Evolutionary conservation across 2,797 vertebrate species (phyloP).

Genomic region (Heterohyrax brucei): DNA sequence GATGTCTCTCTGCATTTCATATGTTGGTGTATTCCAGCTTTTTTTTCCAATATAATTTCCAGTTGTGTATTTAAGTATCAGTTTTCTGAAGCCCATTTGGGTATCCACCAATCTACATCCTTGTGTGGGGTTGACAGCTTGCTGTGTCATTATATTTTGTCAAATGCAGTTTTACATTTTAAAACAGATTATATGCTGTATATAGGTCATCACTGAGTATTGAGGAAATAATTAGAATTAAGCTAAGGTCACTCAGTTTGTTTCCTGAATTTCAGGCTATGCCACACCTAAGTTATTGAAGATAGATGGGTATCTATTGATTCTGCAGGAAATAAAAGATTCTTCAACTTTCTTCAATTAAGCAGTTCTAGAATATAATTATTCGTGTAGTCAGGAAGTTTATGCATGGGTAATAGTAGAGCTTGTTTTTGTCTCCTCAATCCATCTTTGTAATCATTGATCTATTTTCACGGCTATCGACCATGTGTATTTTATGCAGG

Average conservation of each 20-base stretch:
- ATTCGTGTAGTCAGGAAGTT: conserved; percentile 83
- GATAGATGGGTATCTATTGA: conserved; percentile 74
- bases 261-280: conserved; percentile 41
- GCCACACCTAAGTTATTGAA: conserved; percentile 70
- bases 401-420: conserved; percentile 81
- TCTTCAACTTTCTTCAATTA: conserved; percentile 77
- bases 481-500: conserved; percentile 74
- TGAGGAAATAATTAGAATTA: conserved; percentile 46
- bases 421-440: conserved; percentile 73
- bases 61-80: not conserved
- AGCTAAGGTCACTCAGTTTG: conserved; percentile 41
- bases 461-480: conserved; percentile 76
- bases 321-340: conserved; percentile 71
- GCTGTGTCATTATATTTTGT: conserved; percentile 38
- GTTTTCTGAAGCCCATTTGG: conserved; percentile 24
- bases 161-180: conserved; percentile 56
- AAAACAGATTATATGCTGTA: conserved; percentile 58
- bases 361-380: conserved; percentile 79
- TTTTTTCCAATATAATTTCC: not conserved
- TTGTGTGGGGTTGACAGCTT: not conserved
- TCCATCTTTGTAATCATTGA: conserved; percentile 83
- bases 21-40: not conserved
- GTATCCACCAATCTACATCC: not conserved
- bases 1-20: not conserved
- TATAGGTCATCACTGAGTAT: conserved; percentile 17